These are phyloP conservation scores for Xerus inauris DNA, from an alignment of 2,113 vertebrate species.

Conservation along the genomic window DNA sequence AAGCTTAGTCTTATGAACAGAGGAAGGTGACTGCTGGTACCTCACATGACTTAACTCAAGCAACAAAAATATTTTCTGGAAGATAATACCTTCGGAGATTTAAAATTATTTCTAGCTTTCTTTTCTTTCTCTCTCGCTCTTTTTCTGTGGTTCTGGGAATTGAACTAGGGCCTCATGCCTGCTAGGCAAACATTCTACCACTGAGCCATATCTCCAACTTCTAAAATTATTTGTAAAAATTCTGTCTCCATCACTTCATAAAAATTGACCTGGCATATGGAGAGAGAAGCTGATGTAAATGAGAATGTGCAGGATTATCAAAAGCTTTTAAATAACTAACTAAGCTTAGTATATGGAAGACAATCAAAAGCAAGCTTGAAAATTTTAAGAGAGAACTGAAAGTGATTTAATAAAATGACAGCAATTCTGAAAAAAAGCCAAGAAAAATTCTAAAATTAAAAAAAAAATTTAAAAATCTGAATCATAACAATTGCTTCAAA, in stretches of 20 bases:
- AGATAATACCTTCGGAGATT: background rate
- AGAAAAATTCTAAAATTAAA: background rate
- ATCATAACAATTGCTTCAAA: background rate
- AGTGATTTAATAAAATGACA: background rate
- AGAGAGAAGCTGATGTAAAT: background rate
- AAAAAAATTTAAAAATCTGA: background rate
- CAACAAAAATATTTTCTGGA: background rate
- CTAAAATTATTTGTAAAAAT: constrained; percentile 46
- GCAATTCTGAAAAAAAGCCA: constrained; percentile 13
- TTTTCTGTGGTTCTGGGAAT: background rate
- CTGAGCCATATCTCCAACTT: background rate
- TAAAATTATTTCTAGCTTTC: background rate
- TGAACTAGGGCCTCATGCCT: background rate
- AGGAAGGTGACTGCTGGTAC: background rate
- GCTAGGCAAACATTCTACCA: background rate
- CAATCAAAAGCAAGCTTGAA: constrained; percentile 37
- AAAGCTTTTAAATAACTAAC: constrained; percentile 12
- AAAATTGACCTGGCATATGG: background rate
- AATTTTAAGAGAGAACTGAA: background rate
- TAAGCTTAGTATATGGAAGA: background rate
- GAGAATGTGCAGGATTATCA: background rate
- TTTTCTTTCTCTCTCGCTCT: background rate
- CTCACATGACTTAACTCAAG: background rate
- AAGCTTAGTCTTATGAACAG: background rate
- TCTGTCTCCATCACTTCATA: background rate